phyloP scores from a whole-genome alignment of 2,113 vertebrate genomes.

The Amblyopsis rosae region DNA sequence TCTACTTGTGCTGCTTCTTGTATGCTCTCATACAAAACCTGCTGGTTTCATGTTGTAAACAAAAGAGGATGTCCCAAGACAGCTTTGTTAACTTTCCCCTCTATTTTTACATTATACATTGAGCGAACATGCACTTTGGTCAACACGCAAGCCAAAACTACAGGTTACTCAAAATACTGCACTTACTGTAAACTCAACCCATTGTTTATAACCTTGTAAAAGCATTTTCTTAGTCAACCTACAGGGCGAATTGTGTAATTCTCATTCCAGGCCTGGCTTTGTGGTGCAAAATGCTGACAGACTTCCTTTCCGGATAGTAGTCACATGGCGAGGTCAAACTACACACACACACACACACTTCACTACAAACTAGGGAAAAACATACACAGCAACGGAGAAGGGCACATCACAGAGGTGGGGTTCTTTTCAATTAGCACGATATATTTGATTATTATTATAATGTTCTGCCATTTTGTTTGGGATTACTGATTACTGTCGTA shows the following conservation, averaged over 20 bases:
- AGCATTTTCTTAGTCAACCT: constrained; percentile 33
- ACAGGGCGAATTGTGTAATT: constrained; percentile 48
- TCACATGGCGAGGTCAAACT: constrained; percentile 72
- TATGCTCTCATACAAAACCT: constrained; percentile 29
- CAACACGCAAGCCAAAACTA: constrained; percentile 13
- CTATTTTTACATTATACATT: constrained; percentile 25
- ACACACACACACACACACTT: constrained; percentile 34
- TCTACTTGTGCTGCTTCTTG: constrained; percentile 18
- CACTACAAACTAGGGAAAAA: constrained; percentile 22
- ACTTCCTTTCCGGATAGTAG: constrained; percentile 68
- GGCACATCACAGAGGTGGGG: constrained; percentile 42
- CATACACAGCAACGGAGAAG: constrained; percentile 28
- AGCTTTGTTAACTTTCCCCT: background rate
- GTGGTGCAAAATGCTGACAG: constrained; percentile 68
- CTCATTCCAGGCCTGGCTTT: constrained; percentile 56
- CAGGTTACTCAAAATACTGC: constrained; percentile 30
- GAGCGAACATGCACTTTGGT: constrained; percentile 34
- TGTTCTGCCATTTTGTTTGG: constrained; percentile 13
- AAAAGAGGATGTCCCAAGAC: constrained; percentile 22
- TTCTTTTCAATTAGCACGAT: constrained; percentile 3
- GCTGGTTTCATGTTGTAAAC: constrained; percentile 20
- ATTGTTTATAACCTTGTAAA: constrained; percentile 44
- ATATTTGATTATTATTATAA: background rate
- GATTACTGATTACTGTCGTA: background rate
- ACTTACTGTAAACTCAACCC: background rate